A percentile compares a stretch with the other conserved stretches of the same genome.
phyloP scores from a whole-genome alignment of 2,113 vertebrate genomes.

The Hemibagrus wyckioides region DNA sequence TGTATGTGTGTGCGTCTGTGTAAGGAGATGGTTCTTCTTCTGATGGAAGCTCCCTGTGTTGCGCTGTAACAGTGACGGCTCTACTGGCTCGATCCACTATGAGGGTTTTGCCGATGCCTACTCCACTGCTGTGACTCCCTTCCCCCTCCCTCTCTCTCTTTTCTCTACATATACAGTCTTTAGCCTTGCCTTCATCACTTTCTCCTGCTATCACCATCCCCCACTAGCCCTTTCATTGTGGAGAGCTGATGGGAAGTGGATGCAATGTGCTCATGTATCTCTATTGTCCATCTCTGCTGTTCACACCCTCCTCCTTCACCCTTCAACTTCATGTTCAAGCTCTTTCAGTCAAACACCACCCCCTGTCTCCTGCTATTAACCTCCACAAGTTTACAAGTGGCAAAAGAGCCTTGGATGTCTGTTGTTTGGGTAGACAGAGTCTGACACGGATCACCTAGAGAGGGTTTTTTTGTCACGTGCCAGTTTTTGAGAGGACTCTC shows the following conservation, averaged over 20 bases:
- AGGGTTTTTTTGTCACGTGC: not conserved
- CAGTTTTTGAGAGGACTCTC: not conserved
- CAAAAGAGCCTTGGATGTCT: not conserved
- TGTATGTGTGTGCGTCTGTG: slow-evolving; percentile 16
- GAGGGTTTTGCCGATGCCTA: not conserved
- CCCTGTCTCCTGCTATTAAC: not conserved
- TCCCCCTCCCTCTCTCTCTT: slow-evolving; percentile 6
- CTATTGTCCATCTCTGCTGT: not conserved
- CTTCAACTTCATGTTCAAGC: not conserved
- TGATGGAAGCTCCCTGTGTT: slow-evolving; percentile 14
- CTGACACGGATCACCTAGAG: not conserved
- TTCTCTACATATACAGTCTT: slow-evolving; percentile 8
- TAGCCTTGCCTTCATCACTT: slow-evolving; percentile 15
- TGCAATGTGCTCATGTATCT: not conserved
- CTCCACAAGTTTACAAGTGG: not conserved
- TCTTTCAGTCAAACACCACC: not conserved
- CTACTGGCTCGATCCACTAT: not conserved
- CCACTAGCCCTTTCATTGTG: not conserved
- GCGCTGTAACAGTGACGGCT: not conserved
- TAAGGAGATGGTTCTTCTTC: slow-evolving; percentile 13
- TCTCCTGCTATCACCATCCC: slow-evolving; percentile 11
- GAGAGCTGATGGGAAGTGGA: not conserved
- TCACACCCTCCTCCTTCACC: not conserved
- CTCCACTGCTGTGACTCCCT: slow-evolving; percentile 4
- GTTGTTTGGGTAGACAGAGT: not conserved